Base-by-base conservation (phyloP, 2,888 invertebrate genomes). In the Drosophila sordidapex region DNA sequence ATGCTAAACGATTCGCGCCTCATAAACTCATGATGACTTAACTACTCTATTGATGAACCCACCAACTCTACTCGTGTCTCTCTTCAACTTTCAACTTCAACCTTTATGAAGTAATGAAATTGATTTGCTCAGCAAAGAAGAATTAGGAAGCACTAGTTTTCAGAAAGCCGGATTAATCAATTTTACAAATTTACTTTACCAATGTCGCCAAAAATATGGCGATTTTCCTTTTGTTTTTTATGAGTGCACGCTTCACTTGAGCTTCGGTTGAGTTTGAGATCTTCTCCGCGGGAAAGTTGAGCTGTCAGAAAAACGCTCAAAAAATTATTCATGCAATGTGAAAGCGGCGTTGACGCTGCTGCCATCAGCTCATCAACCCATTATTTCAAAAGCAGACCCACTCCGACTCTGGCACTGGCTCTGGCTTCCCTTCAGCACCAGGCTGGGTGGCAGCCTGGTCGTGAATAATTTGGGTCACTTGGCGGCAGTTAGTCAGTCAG, bases 401-500 rank as follows among this genome's bases (percentile, higher is more conserved):
- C 33, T 18, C 59, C 64, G 33, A 35, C 49, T 25, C 46, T 43
- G 43, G 21, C 43, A 21, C 1, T 21, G 33, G 33, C 40, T 40
- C 40, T 46, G 21, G 21, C 43, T 40, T 36, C 63, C 38, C 38
- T 29, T 36, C 29, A 36, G 7, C n/a, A 43, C n/a, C 27, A 35
- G 49, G 51, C 53, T 0, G 13, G 7, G 21, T 21, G 13, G 43
- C 21, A 36, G 62, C 35, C 72, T 66, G 76, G 70, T 79, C 75
- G 90, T 87, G 90, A 87, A 87, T 87, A 87, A 87, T 87, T 90
- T 87, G 90, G 87, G 90, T 87, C 87, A 87, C 87, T 87, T 74
- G 84, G 76, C 80, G 90, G 87, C 87, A 87, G 90, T 87, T 87
- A 87, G 89, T 87, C 87, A 90, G 89, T 87, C 89, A 90, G 77